A percentile compares a stretch with the other conserved stretches of the same genome.
Conservation (phyloP, 64 coral and sea anemone genomes). For the Pachyseris speciosa region DNA sequence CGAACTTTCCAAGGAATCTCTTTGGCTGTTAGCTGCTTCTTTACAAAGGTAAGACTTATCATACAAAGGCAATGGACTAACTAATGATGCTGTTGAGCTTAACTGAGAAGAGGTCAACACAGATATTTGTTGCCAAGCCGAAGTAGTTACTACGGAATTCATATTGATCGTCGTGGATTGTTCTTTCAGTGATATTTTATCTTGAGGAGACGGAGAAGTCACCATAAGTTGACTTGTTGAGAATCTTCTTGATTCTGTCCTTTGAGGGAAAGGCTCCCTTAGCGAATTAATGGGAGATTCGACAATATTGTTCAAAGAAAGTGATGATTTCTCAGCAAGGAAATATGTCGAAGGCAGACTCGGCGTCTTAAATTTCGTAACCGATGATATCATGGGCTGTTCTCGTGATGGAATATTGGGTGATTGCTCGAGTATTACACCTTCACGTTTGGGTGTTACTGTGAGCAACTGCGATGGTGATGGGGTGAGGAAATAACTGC, state of each 20-base stretch:
- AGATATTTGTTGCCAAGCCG: too few species aligned
- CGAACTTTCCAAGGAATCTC: too few species aligned
- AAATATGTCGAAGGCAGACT: not conserved
- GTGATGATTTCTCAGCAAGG: not conserved
- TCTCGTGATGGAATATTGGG: not conserved
- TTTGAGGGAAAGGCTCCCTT: not conserved
- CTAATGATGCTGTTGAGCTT: too few species aligned
- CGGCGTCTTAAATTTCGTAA: not conserved
- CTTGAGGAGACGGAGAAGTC: not conserved
- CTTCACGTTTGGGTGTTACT: not conserved
- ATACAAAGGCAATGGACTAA: too few species aligned
- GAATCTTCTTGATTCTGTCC: not conserved
- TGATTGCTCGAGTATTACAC: not conserved
- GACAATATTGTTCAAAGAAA: not conserved
- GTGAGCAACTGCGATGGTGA: not conserved
- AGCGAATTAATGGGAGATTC: not conserved
- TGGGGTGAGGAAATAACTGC: not conserved
- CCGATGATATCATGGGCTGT: not conserved
- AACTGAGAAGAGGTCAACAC: too few species aligned
- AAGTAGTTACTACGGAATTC: too few species aligned
- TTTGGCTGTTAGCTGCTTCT: too few species aligned
- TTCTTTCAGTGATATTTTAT: too few species aligned
- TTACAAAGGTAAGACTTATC: too few species aligned
- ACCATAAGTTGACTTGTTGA: not conserved
- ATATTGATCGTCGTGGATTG: too few species aligned